phyloP scores from a whole-genome alignment of 2,888 invertebrate genomes.

The Biston stratarius region DNA sequence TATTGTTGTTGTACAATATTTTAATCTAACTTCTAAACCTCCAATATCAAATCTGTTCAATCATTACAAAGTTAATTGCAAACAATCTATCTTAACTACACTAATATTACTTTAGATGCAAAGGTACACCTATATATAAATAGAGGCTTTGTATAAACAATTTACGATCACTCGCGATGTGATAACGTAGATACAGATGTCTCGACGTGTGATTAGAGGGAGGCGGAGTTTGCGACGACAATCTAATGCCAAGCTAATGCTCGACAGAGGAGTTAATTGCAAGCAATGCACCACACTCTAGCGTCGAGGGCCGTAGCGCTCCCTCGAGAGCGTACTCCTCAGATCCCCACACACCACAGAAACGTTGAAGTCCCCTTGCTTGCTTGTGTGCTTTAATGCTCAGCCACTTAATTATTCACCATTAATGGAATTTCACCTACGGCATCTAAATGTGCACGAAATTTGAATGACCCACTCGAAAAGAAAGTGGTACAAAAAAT shows the following conservation, averaged over 20 bases:
- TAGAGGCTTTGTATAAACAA: too few species aligned
- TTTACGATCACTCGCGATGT: conserved; percentile 17
- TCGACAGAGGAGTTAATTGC: conserved; percentile 82
- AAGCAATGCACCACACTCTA: conserved; percentile 77
- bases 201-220: conserved; percentile 33
- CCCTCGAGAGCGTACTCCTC: conserved; percentile 59
- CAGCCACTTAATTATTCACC: conserved; percentile 81
- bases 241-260: conserved; percentile 78
- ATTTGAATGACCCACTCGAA: conserved; percentile 78
- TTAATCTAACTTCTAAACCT: too few species aligned
- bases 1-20: too few species aligned
- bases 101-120: too few species aligned
- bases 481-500: conserved; percentile 63
- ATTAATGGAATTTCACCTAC: conserved; percentile 78
- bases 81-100: too few species aligned
- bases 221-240: conserved; percentile 47
- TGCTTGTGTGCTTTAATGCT: conserved; percentile 33
- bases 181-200: conserved; percentile 51
- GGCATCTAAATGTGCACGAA: conserved; percentile 78
- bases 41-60: too few species aligned
- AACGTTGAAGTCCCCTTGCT: conserved; percentile 33
- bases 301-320: conserved; percentile 61
- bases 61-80: too few species aligned
- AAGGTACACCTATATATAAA: too few species aligned
- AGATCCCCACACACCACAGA: conserved; percentile 39